Conservation (phyloP, 2,888 invertebrate species). For the Heterodera filipjevi region DNA sequence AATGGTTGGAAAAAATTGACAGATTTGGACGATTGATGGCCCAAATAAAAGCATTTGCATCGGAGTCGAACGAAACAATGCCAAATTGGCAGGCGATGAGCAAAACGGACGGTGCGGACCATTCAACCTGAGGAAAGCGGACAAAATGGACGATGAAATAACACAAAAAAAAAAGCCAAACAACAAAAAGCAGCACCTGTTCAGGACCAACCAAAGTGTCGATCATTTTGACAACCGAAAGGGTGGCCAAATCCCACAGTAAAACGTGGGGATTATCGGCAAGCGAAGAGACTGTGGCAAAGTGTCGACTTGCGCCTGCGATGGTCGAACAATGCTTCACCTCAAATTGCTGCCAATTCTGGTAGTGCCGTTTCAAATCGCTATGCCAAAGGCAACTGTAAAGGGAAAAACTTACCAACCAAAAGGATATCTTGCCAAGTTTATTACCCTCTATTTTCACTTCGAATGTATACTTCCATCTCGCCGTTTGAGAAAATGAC, state of each 20-base stretch:
- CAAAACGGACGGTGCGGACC: constrained; percentile 30
- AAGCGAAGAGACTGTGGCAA: constrained; percentile 42
- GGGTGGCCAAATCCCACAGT: constrained; percentile 20
- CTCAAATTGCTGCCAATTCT: constrained; percentile 40
- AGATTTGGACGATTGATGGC: constrained; percentile 24
- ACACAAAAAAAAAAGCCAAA: too few relatives aligned
- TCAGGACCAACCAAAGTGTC: constrained; percentile 33
- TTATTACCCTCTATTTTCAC: constrained; percentile 11
- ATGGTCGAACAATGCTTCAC: constrained; percentile 37
- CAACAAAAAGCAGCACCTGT: too few relatives aligned
- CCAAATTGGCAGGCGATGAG: constrained; percentile 25
- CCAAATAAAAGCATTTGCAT: constrained; percentile 31
- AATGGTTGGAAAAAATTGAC: constrained; percentile 27
- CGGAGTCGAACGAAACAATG: constrained; percentile 29
- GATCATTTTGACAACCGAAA: constrained; percentile 27
- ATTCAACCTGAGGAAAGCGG: constrained; percentile 28
- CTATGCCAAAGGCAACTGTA: constrained; percentile 14
- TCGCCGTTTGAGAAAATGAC: background rate
- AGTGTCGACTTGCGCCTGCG: constrained; percentile 20
- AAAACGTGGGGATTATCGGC: constrained; percentile 19
- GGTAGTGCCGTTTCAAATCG: constrained; percentile 22
- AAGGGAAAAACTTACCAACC: background rate
- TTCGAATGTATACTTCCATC: constrained; percentile 18
- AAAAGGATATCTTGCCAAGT: background rate
- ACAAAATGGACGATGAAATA: too few relatives aligned